Evolutionary conservation across 2,113 vertebrate genomes (phyloP), one percentile per base, ranked within the genome.

Genomic region (Tachycineta bicolor): DNA sequence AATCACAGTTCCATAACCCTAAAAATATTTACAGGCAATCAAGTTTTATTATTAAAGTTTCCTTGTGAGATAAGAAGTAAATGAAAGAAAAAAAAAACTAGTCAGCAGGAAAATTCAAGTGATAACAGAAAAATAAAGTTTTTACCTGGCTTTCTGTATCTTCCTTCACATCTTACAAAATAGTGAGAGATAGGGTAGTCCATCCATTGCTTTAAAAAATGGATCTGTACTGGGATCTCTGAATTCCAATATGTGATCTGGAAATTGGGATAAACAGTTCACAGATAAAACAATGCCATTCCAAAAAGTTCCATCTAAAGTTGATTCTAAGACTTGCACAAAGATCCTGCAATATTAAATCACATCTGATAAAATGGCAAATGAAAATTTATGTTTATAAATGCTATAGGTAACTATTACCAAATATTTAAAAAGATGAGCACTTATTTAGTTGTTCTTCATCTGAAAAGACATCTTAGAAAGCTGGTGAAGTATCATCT

Each of bases 131-230:
- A 83, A 84, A 70, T 5, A 59, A 84, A 56, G 8, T 29, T 83
- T 67, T 68, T 28, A 73, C 26, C n/a, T 81, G n/a, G 23, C 4
- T 84, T 91, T 84, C 73, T 70, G 12, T 55, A 73, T 60, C 44
- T 83, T 70, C 15, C 34, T 79, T 76, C 46, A 71, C 8, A 68
- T 64, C 21, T 23, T 52, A 46, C 39, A 68, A 73, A 89, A 50
- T 1, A 80, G 20, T 12, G 18, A 67, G 5, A 65, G 18, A n/a
- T 10, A 56, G 26, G 17, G 62, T 59, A 49, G 59, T 47, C 44
- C 24, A 80, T 18, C 4, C 20, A 68, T 29, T 0, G 0, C 52
- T 50, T 5, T 68, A 86, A 77, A 76, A 65, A 15, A 20, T 5
- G 9, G 15, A 83, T 89, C 59, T 55, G 23, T 76, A n/a, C 44